phyloP scores from a whole-genome alignment of 2,888 invertebrate genomes.

The Metallyticus violacea region DNA sequence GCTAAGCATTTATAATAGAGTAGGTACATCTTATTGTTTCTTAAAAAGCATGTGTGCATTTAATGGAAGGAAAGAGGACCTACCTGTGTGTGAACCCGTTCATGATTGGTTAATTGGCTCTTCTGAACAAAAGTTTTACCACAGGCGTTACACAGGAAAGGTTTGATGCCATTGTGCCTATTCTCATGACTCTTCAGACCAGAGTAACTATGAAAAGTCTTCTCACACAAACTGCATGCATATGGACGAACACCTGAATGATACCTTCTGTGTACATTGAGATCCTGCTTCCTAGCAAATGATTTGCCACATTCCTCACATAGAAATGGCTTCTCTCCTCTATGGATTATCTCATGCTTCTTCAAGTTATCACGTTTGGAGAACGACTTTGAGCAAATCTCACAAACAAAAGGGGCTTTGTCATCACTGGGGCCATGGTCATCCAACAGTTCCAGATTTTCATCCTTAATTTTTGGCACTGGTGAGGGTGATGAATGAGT shows the following conservation, averaged over 20 bases:
- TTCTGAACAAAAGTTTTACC: slow-evolving; percentile 37
- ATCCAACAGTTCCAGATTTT: neutral
- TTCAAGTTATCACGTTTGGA: slow-evolving; percentile 24
- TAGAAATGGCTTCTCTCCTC: slow-evolving; percentile 46
- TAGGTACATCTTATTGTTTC: no score
- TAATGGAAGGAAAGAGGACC: no score
- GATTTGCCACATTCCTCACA: slow-evolving; percentile 52
- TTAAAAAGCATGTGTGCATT: no score
- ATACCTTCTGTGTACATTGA: slow-evolving; percentile 35
- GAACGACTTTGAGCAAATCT: slow-evolving; percentile 18
- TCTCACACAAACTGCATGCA: slow-evolving; percentile 35
- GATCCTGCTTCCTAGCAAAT: slow-evolving; percentile 43
- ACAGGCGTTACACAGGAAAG: slow-evolving; percentile 36
- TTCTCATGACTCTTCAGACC: slow-evolving; percentile 30
- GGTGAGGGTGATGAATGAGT: neutral
- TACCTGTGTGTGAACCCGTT: slow-evolving; percentile 12
- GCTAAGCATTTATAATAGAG: no score
- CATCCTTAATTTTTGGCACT: neutral
- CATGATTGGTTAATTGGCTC: slow-evolving; percentile 35
- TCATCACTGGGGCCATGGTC: neutral
- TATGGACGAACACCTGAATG: slow-evolving; percentile 35
- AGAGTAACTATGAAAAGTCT: slow-evolving; percentile 33
- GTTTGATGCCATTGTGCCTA: slow-evolving; percentile 25
- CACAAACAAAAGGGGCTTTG: slow-evolving; percentile 12
- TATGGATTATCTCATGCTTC: slow-evolving; percentile 22